These are phyloP conservation scores for Okamejei kenojei DNA, from an alignment of 2,797 vertebrate genomes.

Conservation along the genomic window DNA sequence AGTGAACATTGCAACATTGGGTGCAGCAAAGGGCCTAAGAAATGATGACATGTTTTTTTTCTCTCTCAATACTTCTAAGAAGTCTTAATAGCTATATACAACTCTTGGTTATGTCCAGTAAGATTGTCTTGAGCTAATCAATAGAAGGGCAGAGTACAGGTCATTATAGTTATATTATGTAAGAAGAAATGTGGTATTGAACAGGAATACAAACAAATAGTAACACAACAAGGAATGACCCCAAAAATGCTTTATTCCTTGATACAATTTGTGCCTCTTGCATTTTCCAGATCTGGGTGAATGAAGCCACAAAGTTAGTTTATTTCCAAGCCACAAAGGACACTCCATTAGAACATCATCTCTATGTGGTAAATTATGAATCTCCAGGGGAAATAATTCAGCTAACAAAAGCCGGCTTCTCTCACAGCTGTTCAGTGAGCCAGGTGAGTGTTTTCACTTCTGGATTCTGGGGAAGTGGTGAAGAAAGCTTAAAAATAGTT, in stretches of 20 bases:
- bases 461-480: background rate
- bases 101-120: background rate
- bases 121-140: background rate
- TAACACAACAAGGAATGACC: background rate
- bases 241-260: background rate
- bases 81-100: background rate
- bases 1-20: background rate
- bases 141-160: background rate
- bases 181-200: background rate
- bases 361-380: constrained; percentile 82
- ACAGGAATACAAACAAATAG: background rate
- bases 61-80: background rate
- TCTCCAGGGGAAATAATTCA: constrained; percentile 68
- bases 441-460: constrained; percentile 59
- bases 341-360: constrained; percentile 82
- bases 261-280: background rate
- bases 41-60: background rate
- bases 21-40: background rate
- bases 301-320: constrained; percentile 72
- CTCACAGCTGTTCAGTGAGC: constrained; percentile 84
- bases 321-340: constrained; percentile 86
- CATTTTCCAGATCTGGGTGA: constrained; percentile 75
- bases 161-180: background rate
- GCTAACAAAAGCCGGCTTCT: constrained; percentile 77
- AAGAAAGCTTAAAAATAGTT: background rate